These are phyloP conservation scores for Penaeus indicus DNA, from an alignment of 1,140 invertebrate genomes.

Conservation along the genomic window DNA sequence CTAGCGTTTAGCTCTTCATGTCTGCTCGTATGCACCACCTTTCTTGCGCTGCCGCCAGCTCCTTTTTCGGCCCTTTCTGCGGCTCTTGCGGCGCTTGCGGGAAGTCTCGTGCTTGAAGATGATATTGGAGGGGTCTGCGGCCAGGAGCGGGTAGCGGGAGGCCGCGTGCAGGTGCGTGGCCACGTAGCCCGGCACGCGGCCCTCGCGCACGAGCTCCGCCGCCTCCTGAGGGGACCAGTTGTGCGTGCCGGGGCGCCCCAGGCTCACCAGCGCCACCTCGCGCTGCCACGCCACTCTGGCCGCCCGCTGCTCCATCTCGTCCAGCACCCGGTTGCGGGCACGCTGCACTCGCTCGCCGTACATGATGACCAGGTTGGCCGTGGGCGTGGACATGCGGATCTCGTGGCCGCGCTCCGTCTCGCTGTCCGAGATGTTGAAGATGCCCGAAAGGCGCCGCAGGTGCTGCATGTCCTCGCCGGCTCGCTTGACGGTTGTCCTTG, in stretches of 20 bases:
- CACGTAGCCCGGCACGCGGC: constrained; percentile 89
- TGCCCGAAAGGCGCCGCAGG: constrained; percentile 81
- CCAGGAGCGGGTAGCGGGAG: constrained; percentile 88
- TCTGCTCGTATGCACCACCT: constrained; percentile 34
- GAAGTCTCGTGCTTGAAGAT: constrained; percentile 68
- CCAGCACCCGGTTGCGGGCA: constrained; percentile 73
- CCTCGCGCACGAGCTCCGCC: constrained; percentile 87
- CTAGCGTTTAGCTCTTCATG: constrained; percentile 26
- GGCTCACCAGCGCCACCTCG: constrained; percentile 88
- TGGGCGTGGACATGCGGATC: constrained; percentile 85
- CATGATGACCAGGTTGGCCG: constrained; percentile 90
- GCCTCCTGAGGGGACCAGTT: constrained; percentile 93
- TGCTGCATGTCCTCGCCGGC: constrained; percentile 75
- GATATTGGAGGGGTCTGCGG: constrained; percentile 95
- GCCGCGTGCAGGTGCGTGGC: constrained; percentile 91
- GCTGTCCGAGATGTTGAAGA: constrained; percentile 88
- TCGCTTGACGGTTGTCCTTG: constrained; percentile 51
- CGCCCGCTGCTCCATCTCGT: too few relatives aligned
- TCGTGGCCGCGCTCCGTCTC: constrained; percentile 75
- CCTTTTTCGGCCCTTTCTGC: constrained; percentile 64
- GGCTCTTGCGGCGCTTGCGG: constrained; percentile 65
- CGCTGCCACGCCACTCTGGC: constrained; percentile 87
- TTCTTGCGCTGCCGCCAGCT: constrained; percentile 63
- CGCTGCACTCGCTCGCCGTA: constrained; percentile 91
- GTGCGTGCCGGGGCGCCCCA: constrained; percentile 82